Evolutionary conservation across 2,797 vertebrate genomes (phyloP).

Genomic region (Percopsis omiscomaycus): DNA sequence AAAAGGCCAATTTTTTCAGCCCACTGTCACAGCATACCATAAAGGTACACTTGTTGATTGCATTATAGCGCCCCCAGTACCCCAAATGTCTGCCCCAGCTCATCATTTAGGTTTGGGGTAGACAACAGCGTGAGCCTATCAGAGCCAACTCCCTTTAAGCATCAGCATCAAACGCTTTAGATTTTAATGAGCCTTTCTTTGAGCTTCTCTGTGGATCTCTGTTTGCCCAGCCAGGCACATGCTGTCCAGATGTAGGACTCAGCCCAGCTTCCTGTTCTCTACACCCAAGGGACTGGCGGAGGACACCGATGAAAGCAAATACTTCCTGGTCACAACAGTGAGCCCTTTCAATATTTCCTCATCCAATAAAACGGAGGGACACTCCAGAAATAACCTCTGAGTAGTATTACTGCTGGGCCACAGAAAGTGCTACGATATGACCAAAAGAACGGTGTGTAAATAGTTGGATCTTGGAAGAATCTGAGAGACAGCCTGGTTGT

Average conservation of each 20-base stretch:
- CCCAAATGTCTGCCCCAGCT: too few species aligned
- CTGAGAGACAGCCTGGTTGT: too few species aligned
- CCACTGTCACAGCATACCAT: too few species aligned
- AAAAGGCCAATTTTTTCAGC: too few species aligned
- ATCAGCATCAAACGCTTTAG: constrained; percentile 24
- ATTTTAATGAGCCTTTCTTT: constrained; percentile 1
- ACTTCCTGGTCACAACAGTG: constrained; percentile 53
- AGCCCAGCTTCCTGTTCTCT: constrained; percentile 41
- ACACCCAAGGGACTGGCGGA: constrained; percentile 40
- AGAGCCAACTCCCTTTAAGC: background rate
- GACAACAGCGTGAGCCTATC: background rate
- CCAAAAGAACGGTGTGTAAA: too few species aligned
- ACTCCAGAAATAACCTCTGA: background rate
- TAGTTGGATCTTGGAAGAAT: too few species aligned
- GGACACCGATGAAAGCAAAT: constrained; percentile 43
- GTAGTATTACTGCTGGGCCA: background rate
- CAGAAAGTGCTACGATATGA: too few species aligned
- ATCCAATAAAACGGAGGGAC: background rate
- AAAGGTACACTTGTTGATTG: too few species aligned
- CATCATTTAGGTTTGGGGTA: too few species aligned
- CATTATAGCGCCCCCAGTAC: too few species aligned
- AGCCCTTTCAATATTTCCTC: constrained; percentile 31
- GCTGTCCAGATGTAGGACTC: constrained; percentile 57
- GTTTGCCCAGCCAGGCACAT: constrained; percentile 39
- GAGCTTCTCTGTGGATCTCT: background rate